These are phyloP conservation scores for Gandaritis pyraliata DNA, from an alignment of 2,888 invertebrate genomes.

Conservation along the genomic window DNA sequence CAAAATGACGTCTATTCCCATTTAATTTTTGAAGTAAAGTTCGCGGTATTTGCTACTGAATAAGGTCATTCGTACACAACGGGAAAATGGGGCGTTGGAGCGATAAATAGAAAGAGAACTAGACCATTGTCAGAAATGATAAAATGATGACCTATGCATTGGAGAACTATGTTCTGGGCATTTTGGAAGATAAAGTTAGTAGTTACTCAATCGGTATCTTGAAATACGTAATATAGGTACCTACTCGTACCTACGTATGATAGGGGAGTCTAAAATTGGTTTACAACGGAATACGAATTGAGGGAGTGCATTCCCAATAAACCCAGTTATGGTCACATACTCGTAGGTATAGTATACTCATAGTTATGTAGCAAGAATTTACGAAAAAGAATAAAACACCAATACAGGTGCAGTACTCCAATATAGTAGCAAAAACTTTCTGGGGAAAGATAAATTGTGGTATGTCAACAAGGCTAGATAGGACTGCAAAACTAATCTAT, in stretches of 20 bases:
- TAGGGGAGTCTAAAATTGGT: no score
- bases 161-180: neutral
- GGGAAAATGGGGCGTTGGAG: constrained; percentile 2
- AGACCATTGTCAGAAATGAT: constrained; percentile 13
- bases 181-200: neutral
- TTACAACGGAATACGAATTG: no score
- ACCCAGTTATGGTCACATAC: no score
- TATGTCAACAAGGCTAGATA: constrained; percentile 15
- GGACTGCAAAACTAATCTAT: constrained; percentile 17
- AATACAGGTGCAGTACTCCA: neutral
- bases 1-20: no score
- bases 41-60: neutral
- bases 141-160: constrained; percentile 5
- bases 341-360: no score
- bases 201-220: neutral
- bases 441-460: constrained; percentile 13
- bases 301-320: no score
- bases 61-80: constrained; percentile 4
- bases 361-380: neutral
- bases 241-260: no score
- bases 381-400: neutral
- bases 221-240: no score
- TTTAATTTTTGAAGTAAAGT: no score
- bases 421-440: neutral
- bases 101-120: constrained; percentile 11